Base-by-base conservation (phyloP, 2,113 vertebrate genomes). In the Puffinus mauretanicus region DNA sequence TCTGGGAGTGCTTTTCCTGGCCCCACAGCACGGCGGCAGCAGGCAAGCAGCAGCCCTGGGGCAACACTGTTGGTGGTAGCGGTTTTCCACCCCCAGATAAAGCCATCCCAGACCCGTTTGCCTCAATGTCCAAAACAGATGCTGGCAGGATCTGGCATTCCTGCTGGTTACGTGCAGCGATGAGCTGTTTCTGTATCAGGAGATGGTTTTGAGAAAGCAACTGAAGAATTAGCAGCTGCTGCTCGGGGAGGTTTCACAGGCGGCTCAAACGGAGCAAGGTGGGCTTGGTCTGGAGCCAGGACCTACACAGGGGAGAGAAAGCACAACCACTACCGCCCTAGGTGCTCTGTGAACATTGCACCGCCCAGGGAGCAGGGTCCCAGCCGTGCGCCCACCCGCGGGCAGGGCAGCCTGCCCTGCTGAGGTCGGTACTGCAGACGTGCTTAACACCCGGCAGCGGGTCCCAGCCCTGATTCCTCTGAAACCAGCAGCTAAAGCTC, bases 1-100 rank as follows among this genome's bases (percentile, higher is more conserved):
- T 21, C 36, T 61, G 14, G 24, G 19, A 61, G 10, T 16, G 54
- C 58, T 86, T 73, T 49, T 66, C 40, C 49, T 51, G 36, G 61
- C 47, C 42, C n/a, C 44, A 6, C 0, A 0, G 58, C 82, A 69
- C 0, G 0, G 62, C 27, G 0, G 62, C 27, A 81, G 46, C 13
- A 30, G 72, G 44, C 3, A 9, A 54, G 42, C 15, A 6, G 57
- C 30, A 88, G 51, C n/a, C 38, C 32, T 27, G 25, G 42, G 46
- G 38, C 16, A 49, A 44, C 26, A 14, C 25, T 38, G 13, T 13
- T 36, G 12, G 82, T 38, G 24, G 15, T 12, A 29, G 52, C 1
- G 4, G 54, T 24, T 71, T 46, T 44, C 66, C 24, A 38, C 4
- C 19, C 38, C 27, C 58, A 77, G 44, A 69, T 49, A 77, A 84